Evolutionary conservation across 2,113 vertebrate genomes (phyloP), one percentile per base, ranked within the genome.

Genomic region (Phrynosoma blainvillii): DNA sequence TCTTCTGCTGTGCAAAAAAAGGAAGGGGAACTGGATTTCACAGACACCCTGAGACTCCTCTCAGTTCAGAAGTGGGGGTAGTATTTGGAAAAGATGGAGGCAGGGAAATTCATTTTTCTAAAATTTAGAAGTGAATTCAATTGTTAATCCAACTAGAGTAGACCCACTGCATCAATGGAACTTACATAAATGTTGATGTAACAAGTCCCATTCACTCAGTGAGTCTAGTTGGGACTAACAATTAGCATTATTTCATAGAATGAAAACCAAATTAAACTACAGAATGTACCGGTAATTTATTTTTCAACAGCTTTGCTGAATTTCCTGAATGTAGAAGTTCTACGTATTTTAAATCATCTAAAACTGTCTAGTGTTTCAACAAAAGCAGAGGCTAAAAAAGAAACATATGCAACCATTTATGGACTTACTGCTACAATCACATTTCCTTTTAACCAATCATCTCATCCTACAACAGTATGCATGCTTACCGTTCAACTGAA

Each of bases 11-110:
- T 68, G 66, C 27, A 87, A 88, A n/a, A n/a, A 21, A 77, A 66
- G 92, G 68, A 21, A 91, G 68, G 70, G 88, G 21, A n/a, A 2
- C 1, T 62, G 32, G 91, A 76, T 27, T 70, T 36, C 30, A 89
- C 83, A 88, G 80, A 14, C 62, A 30, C 65, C 89, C 80, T 66
- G 75, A 25, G 32, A 77, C 74, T 88, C 36, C 16, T 25, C 89
- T 52, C 40, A 25, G 16, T 76, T 62, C 59, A 84, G 30, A 9
- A 79, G 8, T 18, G 59, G 32, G 32, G 76, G 32, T 86, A 82
- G 89, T 52, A 62, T 62, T 25, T 23, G 66, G 66, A 68, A 59
- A 68, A 25, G 21, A 68, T 68, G 66, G 87, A 40, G 86, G 54
- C 21, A 30, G 11, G 1, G 2, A 40, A 16, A 3, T 68, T 4